Base-by-base conservation (phyloP, 2,888 invertebrate species). In the Perdita meconis region DNA sequence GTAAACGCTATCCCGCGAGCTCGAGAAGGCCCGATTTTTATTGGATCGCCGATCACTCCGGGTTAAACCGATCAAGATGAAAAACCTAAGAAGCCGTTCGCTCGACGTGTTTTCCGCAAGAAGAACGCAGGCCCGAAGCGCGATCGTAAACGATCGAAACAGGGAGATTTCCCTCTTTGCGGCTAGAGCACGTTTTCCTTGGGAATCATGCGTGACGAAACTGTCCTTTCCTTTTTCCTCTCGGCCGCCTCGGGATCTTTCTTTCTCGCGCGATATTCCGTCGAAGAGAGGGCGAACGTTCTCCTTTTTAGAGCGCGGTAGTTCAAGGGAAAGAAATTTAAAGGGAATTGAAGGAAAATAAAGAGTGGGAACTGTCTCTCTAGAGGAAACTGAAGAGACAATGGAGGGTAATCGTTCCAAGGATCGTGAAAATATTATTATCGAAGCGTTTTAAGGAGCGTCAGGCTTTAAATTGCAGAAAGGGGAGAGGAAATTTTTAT, bases 11-110 rank as follows among this genome's bases (percentile, higher is more conserved):
- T 50, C 51, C 16, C 30, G 30, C 30, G 30, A 6, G 6, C 2
- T 30, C 30, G 30, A 30, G 30, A 6, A 4, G 22, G 64, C 53
- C 61, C 69, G 88, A 90, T 89, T 91, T 85, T 91, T 90, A 91
- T 90, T 90, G 89, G 85, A 64, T 60, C 84, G 64, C 66, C 84
- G 84, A 88, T 90, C 90, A 87, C 84, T 85, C 78, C 81, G 81
- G 88, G 89, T 87, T 89, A 89, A 91, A 91, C 86, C 91, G 91
- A 91, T 91, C 91, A 90, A 90, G 89, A 90, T 91, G 90, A 88
- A 88, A 87, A 90, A 88, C 89, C 87, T 89, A 90, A 89, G 89
- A 89, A 90, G 89, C 85, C 86, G 86, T 87, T 88, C 88, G 87
- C 87, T 90, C 88, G 84, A 86, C 88, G 89, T 87, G 85, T 70